Conservation (phyloP, 2,888 invertebrate genomes). For the Venustoraphidia nigricollis region DNA sequence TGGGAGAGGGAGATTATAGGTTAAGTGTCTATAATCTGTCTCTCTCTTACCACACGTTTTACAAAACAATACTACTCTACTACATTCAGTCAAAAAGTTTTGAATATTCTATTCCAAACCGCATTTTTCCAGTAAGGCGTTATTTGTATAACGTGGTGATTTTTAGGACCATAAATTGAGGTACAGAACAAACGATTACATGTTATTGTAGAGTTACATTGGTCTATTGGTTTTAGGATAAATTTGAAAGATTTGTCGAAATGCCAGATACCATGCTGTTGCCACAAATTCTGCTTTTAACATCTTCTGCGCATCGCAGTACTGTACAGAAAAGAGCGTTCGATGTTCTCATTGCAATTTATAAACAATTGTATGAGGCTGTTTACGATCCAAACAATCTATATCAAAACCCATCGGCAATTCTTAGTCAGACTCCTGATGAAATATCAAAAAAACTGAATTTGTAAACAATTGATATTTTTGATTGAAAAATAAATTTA, state of each 20-base stretch:
- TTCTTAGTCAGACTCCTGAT: constrained; percentile 65
- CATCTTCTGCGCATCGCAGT: constrained; percentile 61
- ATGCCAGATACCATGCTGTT: constrained; percentile 71
- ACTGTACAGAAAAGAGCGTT: constrained; percentile 66
- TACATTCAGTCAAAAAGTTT: too few species aligned
- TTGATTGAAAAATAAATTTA: too few species aligned
- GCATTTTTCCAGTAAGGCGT: too few species aligned
- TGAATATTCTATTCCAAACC: too few species aligned
- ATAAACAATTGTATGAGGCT: constrained; percentile 68
- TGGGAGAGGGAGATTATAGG: too few species aligned
- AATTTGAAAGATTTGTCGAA: constrained; percentile 74
- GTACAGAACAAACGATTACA: not conserved
- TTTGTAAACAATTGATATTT: not conserved
- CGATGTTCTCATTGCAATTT: constrained; percentile 77
- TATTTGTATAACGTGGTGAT: too few species aligned
- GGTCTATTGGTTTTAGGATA: constrained; percentile 39
- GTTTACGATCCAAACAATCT: constrained; percentile 65
- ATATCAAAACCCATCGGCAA: constrained; percentile 53
- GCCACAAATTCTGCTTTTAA: constrained; percentile 72
- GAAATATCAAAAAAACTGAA: constrained; percentile 33
- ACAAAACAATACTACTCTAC: too few species aligned
- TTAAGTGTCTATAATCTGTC: too few species aligned
- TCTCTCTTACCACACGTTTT: too few species aligned
- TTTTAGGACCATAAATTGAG: not conserved
- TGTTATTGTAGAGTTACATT: not conserved